phyloP scores from a whole-genome alignment of 2,888 invertebrate genomes.

The Leptopilina syphax region DNA sequence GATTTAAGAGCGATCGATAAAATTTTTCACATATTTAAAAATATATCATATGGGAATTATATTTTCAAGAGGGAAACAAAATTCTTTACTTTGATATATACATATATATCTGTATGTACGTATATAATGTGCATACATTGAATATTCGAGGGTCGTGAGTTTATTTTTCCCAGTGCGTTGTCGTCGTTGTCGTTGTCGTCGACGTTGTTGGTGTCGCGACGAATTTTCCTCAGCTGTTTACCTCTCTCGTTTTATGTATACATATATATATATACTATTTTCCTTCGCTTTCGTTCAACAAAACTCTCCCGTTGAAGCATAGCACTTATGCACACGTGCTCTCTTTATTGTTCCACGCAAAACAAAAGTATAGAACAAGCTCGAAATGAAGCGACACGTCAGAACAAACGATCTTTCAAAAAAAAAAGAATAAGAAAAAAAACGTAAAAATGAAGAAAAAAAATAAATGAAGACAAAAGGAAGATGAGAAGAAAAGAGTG shows the following conservation, averaged over 20 bases:
- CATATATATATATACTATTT: not conserved
- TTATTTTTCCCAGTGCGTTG: conserved; percentile 30
- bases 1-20: not conserved
- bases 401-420: conserved; percentile 3
- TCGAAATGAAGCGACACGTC: conserved; percentile 34
- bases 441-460: not conserved
- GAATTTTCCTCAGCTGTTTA: conserved; percentile 33
- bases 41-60: not conserved
- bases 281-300: conserved; percentile 36
- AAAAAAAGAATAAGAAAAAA: not conserved
- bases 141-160: not conserved
- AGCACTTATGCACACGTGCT: conserved; percentile 36
- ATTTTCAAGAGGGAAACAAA: conserved; percentile 8
- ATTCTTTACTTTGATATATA: conserved; percentile 8
- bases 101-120: not conserved
- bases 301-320: conserved; percentile 22
- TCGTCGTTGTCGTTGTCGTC: conserved; percentile 1
- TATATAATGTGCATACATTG: not conserved
- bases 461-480: not conserved
- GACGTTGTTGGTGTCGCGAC: conserved; percentile 12
- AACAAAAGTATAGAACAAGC: conserved; percentile 29
- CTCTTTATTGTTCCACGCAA: conserved; percentile 23
- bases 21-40: conserved; percentile 32
- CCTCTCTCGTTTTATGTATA: not conserved
- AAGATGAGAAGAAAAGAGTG: not conserved